These are phyloP conservation scores for Paralvinella palmiformis DNA, from an alignment of 1,140 invertebrate species.

Conservation along the genomic window DNA sequence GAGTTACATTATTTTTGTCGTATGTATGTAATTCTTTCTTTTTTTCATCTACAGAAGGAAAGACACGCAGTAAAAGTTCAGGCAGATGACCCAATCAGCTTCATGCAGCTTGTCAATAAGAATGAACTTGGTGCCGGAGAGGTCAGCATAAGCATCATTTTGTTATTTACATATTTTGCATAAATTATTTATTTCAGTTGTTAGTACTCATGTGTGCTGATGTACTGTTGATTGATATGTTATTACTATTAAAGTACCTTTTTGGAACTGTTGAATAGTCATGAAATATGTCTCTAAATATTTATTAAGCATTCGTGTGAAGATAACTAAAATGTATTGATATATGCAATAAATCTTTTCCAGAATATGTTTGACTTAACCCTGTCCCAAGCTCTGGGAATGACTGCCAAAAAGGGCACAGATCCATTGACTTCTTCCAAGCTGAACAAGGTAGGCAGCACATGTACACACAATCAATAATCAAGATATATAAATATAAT, in stretches of 20 bases:
- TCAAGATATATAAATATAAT: too few relatives aligned
- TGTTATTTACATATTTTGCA: not conserved
- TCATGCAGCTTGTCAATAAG: constrained; percentile 73
- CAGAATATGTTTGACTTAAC: constrained; percentile 90
- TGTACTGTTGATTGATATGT: not conserved
- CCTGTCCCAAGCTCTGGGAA: constrained; percentile 81
- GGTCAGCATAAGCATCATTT: constrained; percentile 50
- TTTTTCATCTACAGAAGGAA: too few relatives aligned
- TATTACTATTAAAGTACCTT: not conserved
- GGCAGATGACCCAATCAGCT: constrained; percentile 80
- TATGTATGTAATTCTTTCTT: too few relatives aligned
- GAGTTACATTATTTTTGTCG: too few relatives aligned
- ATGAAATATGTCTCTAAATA: too few relatives aligned
- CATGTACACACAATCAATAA: too few relatives aligned
- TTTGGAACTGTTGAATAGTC: not conserved
- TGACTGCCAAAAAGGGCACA: constrained; percentile 56
- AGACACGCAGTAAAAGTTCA: constrained; percentile 68
- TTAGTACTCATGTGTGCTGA: not conserved
- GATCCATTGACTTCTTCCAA: constrained; percentile 59
- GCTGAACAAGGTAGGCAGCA: constrained; percentile 61
- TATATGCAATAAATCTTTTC: constrained; percentile 20
- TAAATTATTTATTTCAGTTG: not conserved
- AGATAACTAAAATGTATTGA: too few relatives aligned
- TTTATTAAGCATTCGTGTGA: too few relatives aligned
- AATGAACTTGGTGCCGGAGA: constrained; percentile 59